These are phyloP conservation scores for Falco peregrinus DNA, from an alignment of 2,797 vertebrate species.

Conservation along the genomic window DNA sequence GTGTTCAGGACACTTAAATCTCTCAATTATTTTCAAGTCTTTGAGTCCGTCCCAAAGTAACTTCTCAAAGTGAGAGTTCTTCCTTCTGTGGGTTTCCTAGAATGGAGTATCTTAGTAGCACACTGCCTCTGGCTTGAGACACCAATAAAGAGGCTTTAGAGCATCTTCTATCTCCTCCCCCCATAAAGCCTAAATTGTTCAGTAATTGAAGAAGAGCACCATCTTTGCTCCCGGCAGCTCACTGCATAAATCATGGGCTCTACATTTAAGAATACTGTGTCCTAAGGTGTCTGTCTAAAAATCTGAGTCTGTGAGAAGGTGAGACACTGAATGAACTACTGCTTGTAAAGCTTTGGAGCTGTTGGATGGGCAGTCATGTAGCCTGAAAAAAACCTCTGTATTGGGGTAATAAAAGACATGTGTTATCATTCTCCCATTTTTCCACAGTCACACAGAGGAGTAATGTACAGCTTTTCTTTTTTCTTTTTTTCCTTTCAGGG, in stretches of 20 bases:
- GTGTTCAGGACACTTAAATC: not conserved
- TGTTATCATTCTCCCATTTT: not conserved
- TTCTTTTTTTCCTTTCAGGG: not conserved
- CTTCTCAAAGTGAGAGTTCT: not conserved
- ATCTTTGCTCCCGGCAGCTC: not conserved
- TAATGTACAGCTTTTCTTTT: not conserved
- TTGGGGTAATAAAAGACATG: not conserved
- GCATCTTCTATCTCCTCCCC: not conserved
- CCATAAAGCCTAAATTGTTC: not conserved
- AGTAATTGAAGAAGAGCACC: not conserved
- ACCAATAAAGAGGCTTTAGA: not conserved
- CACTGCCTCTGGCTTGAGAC: not conserved
- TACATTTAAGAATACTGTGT: not conserved
- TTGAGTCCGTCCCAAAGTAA: not conserved
- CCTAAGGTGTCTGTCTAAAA: not conserved
- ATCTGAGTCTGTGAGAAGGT: not conserved
- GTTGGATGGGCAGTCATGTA: not conserved
- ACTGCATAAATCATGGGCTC: not conserved
- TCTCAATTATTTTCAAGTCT: not conserved
- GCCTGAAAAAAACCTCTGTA: not conserved
- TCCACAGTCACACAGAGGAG: not conserved
- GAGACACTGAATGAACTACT: not conserved
- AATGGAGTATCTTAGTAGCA: not conserved
- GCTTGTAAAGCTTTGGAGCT: not conserved
- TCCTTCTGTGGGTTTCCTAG: not conserved